Evolutionary conservation across 2,888 invertebrate species (phyloP).

Genomic region (Lutraria lutraria): DNA sequence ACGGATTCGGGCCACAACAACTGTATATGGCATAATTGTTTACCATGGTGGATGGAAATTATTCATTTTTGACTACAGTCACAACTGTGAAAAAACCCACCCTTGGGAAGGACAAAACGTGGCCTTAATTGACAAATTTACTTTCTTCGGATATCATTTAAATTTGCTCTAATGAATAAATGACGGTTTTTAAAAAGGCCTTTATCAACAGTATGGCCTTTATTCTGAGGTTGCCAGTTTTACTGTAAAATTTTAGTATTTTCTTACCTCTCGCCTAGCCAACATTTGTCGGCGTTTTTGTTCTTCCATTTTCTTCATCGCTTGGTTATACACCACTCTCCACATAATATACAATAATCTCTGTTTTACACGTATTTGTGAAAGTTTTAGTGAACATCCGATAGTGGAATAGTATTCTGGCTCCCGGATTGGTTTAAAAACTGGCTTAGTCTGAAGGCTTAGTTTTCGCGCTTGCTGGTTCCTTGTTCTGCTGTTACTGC

Average conservation of each 20-base stretch:
- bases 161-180: too few relatives aligned
- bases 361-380: slow-evolving; percentile 53
- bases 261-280: slow-evolving; percentile 5
- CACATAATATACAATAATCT: slow-evolving; percentile 59
- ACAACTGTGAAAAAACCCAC: too few relatives aligned
- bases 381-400: slow-evolving; percentile 52
- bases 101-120: too few relatives aligned
- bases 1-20: too few relatives aligned
- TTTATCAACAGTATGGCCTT: too few relatives aligned
- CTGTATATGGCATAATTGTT: too few relatives aligned
- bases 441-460: not conserved
- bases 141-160: too few relatives aligned
- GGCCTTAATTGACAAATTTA: too few relatives aligned
- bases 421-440: not conserved
- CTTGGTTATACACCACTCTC: slow-evolving; percentile 56
- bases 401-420: slow-evolving; percentile 41
- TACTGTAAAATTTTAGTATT: not conserved
- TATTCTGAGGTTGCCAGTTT: too few relatives aligned
- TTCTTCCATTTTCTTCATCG: slow-evolving; percentile 33
- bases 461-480: not conserved
- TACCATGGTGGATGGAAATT: too few relatives aligned
- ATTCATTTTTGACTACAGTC: too few relatives aligned
- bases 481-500: slow-evolving; percentile 4
- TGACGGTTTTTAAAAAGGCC: too few relatives aligned
- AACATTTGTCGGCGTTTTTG: not conserved